phyloP scores from a whole-genome alignment of 2,113 vertebrate species.

The Todiramphus chloris region DNA sequence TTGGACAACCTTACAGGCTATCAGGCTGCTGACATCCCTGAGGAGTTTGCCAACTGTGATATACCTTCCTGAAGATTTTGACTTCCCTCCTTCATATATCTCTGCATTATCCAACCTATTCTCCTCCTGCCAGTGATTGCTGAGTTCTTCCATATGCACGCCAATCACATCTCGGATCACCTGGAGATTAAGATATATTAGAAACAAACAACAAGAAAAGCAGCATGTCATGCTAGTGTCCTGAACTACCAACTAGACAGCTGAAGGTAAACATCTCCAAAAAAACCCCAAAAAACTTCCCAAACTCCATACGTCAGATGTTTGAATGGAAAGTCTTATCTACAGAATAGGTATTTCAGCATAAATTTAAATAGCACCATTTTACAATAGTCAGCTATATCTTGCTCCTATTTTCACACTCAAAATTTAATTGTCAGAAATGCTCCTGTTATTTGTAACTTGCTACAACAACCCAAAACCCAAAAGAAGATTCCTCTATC shows the following conservation, averaged over 20 bases:
- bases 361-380: not conserved
- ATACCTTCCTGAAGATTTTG: constrained; percentile 77
- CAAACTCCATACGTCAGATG: not conserved
- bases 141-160: constrained; percentile 93
- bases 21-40: not conserved
- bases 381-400: not conserved
- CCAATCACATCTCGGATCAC: constrained; percentile 94
- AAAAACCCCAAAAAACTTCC: not conserved
- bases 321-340: not conserved
- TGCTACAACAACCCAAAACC: not conserved
- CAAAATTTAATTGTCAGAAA: not conserved
- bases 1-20: not conserved
- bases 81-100: constrained; percentile 51
- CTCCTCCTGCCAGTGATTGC: constrained; percentile 87
- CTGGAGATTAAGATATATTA: constrained; percentile 52
- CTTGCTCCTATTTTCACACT: not conserved
- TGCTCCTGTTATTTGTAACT: not conserved
- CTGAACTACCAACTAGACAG: not conserved
- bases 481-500: not conserved
- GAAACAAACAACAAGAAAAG: not conserved
- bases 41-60: not conserved
- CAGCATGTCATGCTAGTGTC: not conserved
- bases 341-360: not conserved
- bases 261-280: not conserved
- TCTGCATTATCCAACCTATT: constrained; percentile 56